Percentiles rank a stretch among this genome's conserved stretches.
Evolutionary conservation across 2,797 vertebrate species (phyloP).

Genomic region (Sebastes cheni): DNA sequence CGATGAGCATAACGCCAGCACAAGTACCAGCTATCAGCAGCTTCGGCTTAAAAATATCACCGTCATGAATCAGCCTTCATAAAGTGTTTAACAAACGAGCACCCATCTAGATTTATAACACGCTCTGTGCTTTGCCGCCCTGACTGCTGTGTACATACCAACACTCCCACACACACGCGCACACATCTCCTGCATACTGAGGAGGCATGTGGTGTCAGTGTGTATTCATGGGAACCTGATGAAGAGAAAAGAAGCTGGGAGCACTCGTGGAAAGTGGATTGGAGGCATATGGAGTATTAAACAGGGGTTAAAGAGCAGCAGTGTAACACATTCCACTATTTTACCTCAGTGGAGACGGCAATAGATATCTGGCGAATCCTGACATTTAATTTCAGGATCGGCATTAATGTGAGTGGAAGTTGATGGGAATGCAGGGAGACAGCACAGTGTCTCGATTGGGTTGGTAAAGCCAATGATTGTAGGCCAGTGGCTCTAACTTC

Average conservation of each 20-base stretch:
- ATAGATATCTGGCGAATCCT: slow-evolving; percentile 23
- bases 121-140: not conserved
- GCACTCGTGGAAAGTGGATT: slow-evolving; percentile 31
- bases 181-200: slow-evolving; percentile 35
- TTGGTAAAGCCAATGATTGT: not conserved
- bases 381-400: slow-evolving; percentile 38
- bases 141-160: slow-evolving; percentile 3
- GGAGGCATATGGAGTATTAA: slow-evolving; percentile 46
- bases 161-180: not conserved
- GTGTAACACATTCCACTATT: slow-evolving; percentile 35
- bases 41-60: slow-evolving; percentile 21
- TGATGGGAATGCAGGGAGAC: slow-evolving; percentile 9
- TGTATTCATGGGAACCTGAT: slow-evolving; percentile 61
- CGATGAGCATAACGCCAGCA: not conserved
- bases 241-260: slow-evolving; percentile 46
- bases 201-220: slow-evolving; percentile 58
- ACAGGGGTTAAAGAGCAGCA: slow-evolving; percentile 50
- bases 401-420: slow-evolving; percentile 9
- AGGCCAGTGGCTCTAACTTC: not conserved
- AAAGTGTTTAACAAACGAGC: slow-evolving; percentile 12
- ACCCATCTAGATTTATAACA: slow-evolving; percentile 8
- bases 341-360: slow-evolving; percentile 8
- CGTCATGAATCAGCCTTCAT: slow-evolving; percentile 16
- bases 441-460: not conserved
- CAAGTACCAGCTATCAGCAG: not conserved